These are phyloP conservation scores for Catharus ustulatus DNA, from an alignment of 2,797 vertebrate genomes.

Conservation along the genomic window DNA sequence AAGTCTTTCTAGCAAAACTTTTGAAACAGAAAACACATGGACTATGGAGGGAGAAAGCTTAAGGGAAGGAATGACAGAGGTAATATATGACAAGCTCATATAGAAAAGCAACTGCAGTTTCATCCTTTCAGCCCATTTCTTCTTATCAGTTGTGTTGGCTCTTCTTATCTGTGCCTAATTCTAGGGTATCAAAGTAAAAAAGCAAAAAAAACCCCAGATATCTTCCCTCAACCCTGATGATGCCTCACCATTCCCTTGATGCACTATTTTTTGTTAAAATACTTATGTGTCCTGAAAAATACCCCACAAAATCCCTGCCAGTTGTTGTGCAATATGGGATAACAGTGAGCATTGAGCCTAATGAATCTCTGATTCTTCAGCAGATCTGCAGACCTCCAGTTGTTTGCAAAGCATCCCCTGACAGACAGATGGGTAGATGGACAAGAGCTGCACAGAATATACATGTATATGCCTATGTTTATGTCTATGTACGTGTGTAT, in stretches of 20 bases:
- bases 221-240: neutral
- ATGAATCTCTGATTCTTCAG: neutral
- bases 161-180: neutral
- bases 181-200: neutral
- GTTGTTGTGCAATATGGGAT: neutral
- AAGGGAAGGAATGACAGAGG: neutral
- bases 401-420: neutral
- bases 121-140: neutral
- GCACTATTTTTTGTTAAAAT: neutral
- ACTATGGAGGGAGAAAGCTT: neutral
- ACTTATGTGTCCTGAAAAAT: no score
- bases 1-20: neutral
- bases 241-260: neutral
- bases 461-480: neutral
- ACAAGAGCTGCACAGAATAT: neutral
- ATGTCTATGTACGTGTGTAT: neutral
- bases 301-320: neutral
- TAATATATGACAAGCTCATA: neutral
- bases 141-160: neutral
- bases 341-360: neutral
- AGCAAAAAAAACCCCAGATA: neutral
- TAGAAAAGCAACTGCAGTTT: neutral
- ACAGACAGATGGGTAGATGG: neutral
- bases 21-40: neutral
- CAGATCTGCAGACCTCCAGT: neutral